Conservation (phyloP, 2,113 vertebrate species). For the Vombatus ursinus region DNA sequence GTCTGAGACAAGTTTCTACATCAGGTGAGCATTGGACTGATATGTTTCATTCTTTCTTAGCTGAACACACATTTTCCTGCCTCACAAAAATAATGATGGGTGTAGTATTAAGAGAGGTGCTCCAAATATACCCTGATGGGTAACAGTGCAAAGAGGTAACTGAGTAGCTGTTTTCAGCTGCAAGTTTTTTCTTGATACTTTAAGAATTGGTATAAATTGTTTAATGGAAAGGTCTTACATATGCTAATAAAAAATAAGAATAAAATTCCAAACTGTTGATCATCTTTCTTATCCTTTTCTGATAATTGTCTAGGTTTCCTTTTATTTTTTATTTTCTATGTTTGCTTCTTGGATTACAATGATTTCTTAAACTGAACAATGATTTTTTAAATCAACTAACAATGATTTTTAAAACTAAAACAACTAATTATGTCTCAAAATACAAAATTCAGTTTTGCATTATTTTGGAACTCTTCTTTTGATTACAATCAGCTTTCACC, state of each 20-base stretch:
- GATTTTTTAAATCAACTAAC: too few relatives aligned
- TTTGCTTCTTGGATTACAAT: neutral
- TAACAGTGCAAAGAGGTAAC: neutral
- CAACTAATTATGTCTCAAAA: neutral
- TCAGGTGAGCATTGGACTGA: neutral
- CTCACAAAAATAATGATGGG: neutral
- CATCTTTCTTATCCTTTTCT: neutral
- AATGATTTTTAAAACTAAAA: neutral
- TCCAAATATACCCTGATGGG: neutral
- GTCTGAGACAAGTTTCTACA: neutral
- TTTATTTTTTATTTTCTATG: neutral
- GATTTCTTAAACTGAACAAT: neutral
- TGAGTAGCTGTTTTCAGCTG: neutral
- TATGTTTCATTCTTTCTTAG: neutral
- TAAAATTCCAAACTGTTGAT: neutral
- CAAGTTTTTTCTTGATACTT: neutral
- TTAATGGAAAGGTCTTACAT: neutral
- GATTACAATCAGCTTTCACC: neutral
- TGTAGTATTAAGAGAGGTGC: neutral
- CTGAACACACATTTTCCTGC: neutral
- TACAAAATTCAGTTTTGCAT: neutral
- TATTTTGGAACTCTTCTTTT: neutral
- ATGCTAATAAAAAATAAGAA: neutral
- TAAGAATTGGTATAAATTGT: neutral
- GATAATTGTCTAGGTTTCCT: neutral